Evolutionary conservation across 2,113 vertebrate genomes (phyloP).

Genomic region (Pseudopodoces humilis): DNA sequence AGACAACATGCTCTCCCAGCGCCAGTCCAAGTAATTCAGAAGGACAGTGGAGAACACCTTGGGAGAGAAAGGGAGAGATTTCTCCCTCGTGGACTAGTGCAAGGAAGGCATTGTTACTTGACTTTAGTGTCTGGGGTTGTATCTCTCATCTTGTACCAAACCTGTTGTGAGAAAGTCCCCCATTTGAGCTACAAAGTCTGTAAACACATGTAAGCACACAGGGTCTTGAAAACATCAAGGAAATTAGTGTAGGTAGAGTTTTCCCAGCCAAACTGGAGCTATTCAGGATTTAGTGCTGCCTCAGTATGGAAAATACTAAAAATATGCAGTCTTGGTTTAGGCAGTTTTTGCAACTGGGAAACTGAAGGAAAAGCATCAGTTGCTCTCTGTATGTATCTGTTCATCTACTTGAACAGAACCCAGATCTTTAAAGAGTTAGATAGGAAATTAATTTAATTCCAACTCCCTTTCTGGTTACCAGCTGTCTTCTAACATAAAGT

Average conservation of each 20-base stretch:
- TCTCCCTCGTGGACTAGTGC: not conserved
- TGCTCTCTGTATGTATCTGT: not conserved
- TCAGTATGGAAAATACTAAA: not conserved
- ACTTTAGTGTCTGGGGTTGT: not conserved
- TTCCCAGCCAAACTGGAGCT: not conserved
- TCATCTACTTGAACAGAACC: slow-evolving; percentile 35
- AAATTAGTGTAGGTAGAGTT: not conserved
- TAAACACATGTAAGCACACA: not conserved
- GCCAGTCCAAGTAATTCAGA: slow-evolving; percentile 39
- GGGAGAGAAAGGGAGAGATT: not conserved
- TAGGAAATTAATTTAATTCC: slow-evolving; percentile 70
- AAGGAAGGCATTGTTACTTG: not conserved
- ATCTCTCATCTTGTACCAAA: not conserved
- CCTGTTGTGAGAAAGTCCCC: not conserved
- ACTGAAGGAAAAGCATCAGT: not conserved
- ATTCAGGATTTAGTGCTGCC: not conserved
- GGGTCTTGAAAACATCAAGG: not conserved
- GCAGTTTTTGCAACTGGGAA: not conserved
- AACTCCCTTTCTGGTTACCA: slow-evolving; percentile 67
- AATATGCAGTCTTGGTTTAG: not conserved
- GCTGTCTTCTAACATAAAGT: slow-evolving; percentile 54
- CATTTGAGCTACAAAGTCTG: not conserved
- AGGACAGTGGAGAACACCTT: slow-evolving; percentile 40
- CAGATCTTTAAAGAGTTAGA: slow-evolving; percentile 61
- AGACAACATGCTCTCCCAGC: slow-evolving; percentile 42